Evolutionary conservation across 2,797 vertebrate species (phyloP), one percentile per base, ranked within the genome.

Genomic region (Bradypodion ventrale): DNA sequence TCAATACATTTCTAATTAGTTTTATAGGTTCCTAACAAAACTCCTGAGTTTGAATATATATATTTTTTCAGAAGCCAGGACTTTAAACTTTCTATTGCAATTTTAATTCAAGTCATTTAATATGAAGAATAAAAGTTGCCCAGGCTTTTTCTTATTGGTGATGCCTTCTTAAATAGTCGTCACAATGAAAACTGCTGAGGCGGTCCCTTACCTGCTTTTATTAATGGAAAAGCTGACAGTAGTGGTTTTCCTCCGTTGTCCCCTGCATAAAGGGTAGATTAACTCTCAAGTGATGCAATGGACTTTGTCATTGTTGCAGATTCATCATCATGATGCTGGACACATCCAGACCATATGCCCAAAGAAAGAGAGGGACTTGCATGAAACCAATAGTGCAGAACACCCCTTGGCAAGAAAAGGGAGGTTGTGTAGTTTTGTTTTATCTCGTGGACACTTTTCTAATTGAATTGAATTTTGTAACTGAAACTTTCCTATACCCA

Each of bases 181-280:
- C 12, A 66, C 27, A 10, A 9, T 44, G 32, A 75, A 46, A 76
- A 75, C 80, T 68, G 72, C 84, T 81, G 84, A 76, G 52, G 4
- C 25, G 96, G 95, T 83, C 94, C 93, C 73, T 91, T 95, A 75
- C 83, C 96, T 62, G 96, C 95, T 83, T 92, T 94, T 0, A 91
- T 93, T 63, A 94, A 94, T 85, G 90, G 90, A 82, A 94, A 90
- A 10, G 46, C 94, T 74, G 94, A 95, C 92, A 96, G 95, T 1
- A 92, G 86, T 65, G 86, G 78, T 78, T 86, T 32, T 40, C 62
- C 44, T 44, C 73, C 46, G 42, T 60, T 56, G 25, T 69, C 40
- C 29, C n/a, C 40, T 60, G 40, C 16, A 9, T 56, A 81, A 68
- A 79, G 63, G 63, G 80, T 60, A 49, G 76, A 76, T 76, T 81